Base-by-base conservation (phyloP, 2,797 vertebrate genomes). In the Garrulus glandarius region DNA sequence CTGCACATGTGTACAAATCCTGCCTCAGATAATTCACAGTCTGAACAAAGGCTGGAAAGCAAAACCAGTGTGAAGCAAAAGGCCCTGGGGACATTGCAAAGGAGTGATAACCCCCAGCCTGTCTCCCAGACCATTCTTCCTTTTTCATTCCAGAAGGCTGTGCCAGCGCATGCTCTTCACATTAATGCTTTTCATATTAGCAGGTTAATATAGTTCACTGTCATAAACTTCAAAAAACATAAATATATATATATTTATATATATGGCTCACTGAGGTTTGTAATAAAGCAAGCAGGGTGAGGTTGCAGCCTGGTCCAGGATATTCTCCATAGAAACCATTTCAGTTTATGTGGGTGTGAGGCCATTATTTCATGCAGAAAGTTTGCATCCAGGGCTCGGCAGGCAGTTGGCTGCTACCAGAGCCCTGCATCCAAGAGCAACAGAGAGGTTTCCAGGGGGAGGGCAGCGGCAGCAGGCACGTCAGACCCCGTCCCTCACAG, bases 341-440 rank as follows among this genome's bases (percentile, higher is more conserved):
- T 13, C 37, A 87, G 92, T 84, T 77, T 67, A 41, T 65, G 93
- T 91, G 95, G 95, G 93, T 5, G 95, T 91, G 94, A 95, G 53
- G 91, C 92, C 92, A 84, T 97, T 96, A 96, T 95, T 96, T 95
- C 93, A 95, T 85, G 92, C 93, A 92, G 44, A 86, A 95, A 56
- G 14, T 94, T 92, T 96, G 91, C 76, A 91, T 86, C 50, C 82
- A 56, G 64, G 76, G 61, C 79, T 92, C 53, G 2, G 85, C 91
- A 95, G 86, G 95, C 94, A 46, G 41, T 20, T 94, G 96, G 92
- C 95, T 60, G 30, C 57, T 47, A 11, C 13, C 72, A 56, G 75
- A 75, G 68, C 71, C 60, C 57, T 63, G 22, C 37, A 22, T 94
- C 97, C 97, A 96, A 96, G 61, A 92, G 91, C 93, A 96, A 90